Base-by-base conservation (phyloP, 2,888 invertebrate genomes). In the Euplexia lucipara region DNA sequence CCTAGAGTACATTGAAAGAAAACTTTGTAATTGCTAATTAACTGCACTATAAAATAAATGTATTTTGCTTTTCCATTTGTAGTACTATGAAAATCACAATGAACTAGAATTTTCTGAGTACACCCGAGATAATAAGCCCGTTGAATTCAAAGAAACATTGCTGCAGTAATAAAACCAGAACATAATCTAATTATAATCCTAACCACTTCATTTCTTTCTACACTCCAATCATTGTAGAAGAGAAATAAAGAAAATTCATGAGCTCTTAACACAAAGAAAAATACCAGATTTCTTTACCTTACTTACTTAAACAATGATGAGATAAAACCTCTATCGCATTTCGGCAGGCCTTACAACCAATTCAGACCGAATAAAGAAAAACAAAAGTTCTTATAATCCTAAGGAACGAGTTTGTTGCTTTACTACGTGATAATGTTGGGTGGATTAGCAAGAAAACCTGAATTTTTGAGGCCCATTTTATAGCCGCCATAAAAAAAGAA, bases 381-480 rank as follows among this genome's bases (percentile, higher is more conserved):
- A 37, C 54, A 53, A 57, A 74, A 20, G 26, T 47, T 56, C 37
- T 26, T 61, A 32, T 48, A 58, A 67, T 62, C 41, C n/a, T 42
- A 16, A 56, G 37, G 52, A 69, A 56, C 26, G 51, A 69, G 48
- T 52, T 62, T 56, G 39, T 68, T 74, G 57, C 34, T 75, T 73
- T 75, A 70, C 41, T 39, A 56, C 51, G 54, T 20, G 58, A 48
- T 75, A 65, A 70, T 65, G 56, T 48, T 37, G 45, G 45, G n/a
- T 32, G 20, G 70, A 70, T 73, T 73, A 73, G 41, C 34, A 20
- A 35, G 16, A 45, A 30, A 49, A 65, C 63, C 57, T 64, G 58
- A 70, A 18, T 37, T 54, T 73, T 62, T 74, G 69, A 51, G 70
- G 58, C 47, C 16, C 14, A 39, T 34, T 75, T 75, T 59, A 64